phyloP scores from a whole-genome alignment of 2,113 vertebrate species.

The Atherinomorus stipes region DNA sequence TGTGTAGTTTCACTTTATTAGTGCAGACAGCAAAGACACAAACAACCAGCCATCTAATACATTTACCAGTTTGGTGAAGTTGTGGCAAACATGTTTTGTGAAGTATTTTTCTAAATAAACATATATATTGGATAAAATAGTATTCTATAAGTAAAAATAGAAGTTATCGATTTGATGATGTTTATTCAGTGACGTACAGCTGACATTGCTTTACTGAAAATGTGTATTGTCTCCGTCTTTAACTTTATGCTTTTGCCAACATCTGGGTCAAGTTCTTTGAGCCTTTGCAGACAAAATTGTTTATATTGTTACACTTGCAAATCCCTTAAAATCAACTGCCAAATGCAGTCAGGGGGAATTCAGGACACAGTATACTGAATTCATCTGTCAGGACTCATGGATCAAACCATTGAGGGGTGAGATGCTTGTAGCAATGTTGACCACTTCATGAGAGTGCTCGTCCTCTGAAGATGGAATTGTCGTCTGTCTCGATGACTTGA shows the following conservation, averaged over 20 bases:
- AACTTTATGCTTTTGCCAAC: neutral
- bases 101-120: too few relatives aligned
- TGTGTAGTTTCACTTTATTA: neutral
- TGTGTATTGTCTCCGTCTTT: neutral
- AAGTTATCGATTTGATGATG: neutral
- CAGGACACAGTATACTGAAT: neutral
- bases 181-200: neutral
- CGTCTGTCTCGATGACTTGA: neutral
- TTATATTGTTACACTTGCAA: neutral
- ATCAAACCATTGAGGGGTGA: slow-evolving; percentile 4
- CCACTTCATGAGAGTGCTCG: neutral
- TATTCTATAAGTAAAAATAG: neutral
- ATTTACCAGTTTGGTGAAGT: neutral
- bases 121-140: too few relatives aligned
- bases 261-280: neutral
- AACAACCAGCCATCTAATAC: neutral
- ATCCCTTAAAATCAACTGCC: slow-evolving; percentile 3
- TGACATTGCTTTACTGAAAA: neutral
- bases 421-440: neutral
- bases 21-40: neutral
- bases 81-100: neutral
- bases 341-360: slow-evolving; percentile 3
- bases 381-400: neutral
- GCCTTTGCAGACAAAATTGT: neutral
- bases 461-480: neutral